A percentile compares a stretch with the other conserved stretches of the same genome.
These are phyloP conservation scores for Clostera curtula DNA, from an alignment of 2,888 invertebrate species.

Conservation along the genomic window DNA sequence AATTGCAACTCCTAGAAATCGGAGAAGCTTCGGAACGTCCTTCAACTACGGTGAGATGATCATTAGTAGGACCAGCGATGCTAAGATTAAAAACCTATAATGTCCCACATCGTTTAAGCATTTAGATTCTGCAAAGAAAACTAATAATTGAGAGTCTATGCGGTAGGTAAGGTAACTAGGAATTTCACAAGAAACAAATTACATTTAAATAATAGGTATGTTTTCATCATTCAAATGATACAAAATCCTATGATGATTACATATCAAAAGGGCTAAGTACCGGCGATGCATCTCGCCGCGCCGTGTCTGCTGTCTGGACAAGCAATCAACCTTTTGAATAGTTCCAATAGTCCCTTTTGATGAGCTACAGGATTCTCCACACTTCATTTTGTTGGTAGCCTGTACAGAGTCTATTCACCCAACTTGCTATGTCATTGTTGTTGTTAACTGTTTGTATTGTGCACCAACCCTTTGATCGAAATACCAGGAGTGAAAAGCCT, in stretches of 20 bases:
- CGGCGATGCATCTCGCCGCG: constrained; percentile 29
- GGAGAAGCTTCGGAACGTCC: too few species aligned
- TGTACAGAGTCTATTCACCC: constrained; percentile 35
- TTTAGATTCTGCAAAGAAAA: not conserved
- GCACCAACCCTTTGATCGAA: constrained; percentile 42
- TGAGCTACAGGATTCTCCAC: constrained; percentile 57
- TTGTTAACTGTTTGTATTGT: constrained; percentile 64
- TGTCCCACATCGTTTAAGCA: not conserved
- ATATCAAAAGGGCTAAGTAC: constrained; percentile 37
- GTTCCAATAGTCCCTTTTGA: constrained; percentile 46
- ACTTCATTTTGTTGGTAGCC: constrained; percentile 59
- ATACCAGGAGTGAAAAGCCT: constrained; percentile 64
- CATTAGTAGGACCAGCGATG: too few species aligned
- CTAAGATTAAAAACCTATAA: too few species aligned
- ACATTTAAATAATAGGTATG: constrained; percentile 28
- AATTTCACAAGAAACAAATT: constrained; percentile 12
- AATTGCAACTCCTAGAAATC: too few species aligned
- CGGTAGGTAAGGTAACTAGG: too few species aligned
- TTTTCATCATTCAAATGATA: constrained; percentile 25
- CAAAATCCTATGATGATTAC: constrained; percentile 31
- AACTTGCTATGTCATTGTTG: constrained; percentile 59
- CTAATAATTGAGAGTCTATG: not conserved
- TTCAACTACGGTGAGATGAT: too few species aligned
- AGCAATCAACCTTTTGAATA: constrained; percentile 62
- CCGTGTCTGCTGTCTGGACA: constrained; percentile 25